Conservation (phyloP, 1,140 invertebrate genomes). For the Cyclargus thomasi region DNA sequence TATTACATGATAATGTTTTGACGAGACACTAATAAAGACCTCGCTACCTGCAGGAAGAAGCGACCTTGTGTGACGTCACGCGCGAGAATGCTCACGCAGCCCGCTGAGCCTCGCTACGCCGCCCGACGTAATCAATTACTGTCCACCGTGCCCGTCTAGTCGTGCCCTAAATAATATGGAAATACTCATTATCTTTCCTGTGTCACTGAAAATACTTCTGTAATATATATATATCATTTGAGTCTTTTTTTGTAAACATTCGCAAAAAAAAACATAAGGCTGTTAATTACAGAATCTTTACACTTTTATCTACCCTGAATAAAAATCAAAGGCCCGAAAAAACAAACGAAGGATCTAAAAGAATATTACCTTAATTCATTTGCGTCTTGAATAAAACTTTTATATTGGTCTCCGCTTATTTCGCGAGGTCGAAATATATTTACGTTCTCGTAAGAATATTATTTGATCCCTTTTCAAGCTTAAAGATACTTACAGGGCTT, state of each 20-base stretch:
- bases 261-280: no score
- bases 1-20: no score
- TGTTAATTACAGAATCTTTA: neutral
- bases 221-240: neutral
- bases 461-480: neutral
- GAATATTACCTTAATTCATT: neutral
- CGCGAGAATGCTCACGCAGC: neutral
- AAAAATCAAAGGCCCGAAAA: neutral
- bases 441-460: slow-evolving; percentile 7
- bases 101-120: neutral
- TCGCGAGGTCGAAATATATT: neutral
- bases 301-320: neutral
- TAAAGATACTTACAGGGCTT: neutral
- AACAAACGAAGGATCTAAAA: neutral
- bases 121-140: slow-evolving; percentile 3
- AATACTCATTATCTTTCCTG: neutral
- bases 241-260: neutral
- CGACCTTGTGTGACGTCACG: slow-evolving; percentile 2
- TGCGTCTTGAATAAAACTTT: neutral
- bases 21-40: no score
- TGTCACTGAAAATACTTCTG: neutral
- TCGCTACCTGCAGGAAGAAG: neutral
- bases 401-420: neutral
- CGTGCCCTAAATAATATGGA: neutral
- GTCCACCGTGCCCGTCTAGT: neutral